Percentiles rank a stretch among this genome's conserved stretches.
These are phyloP conservation scores for Hirudinaria manillensis DNA, from an alignment of 2,888 invertebrate species.

Conservation along the genomic window DNA sequence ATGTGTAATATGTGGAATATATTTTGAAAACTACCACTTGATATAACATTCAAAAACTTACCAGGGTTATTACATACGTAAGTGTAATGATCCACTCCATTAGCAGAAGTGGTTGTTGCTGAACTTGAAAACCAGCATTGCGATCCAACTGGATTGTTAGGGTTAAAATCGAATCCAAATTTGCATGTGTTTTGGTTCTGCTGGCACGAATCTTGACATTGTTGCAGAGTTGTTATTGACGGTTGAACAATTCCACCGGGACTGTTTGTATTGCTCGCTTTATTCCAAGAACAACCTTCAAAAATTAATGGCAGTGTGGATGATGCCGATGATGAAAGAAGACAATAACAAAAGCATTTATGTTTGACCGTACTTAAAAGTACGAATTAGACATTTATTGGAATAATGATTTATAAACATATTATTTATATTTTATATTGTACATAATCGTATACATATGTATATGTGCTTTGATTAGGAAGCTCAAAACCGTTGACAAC, in stretches of 20 bases:
- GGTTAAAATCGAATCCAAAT: conserved; percentile 14
- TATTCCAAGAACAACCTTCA: neutral
- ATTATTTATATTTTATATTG: too few species aligned
- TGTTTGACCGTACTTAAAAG: too few species aligned
- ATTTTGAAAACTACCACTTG: too few species aligned
- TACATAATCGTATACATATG: too few species aligned
- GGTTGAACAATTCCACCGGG: conserved; percentile 6
- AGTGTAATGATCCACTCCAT: conserved; percentile 21
- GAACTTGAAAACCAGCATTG: conserved; percentile 15
- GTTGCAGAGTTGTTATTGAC: neutral
- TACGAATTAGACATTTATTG: too few species aligned
- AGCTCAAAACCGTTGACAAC: too few species aligned
- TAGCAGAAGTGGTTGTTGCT: neutral
- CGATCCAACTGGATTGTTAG: neutral
- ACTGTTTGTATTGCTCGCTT: conserved; percentile 17
- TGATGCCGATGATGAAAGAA: neutral
- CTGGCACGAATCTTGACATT: neutral
- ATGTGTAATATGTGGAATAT: too few species aligned
- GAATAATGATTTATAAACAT: too few species aligned
- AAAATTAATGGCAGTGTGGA: neutral
- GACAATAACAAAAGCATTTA: too few species aligned
- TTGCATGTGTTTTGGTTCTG: neutral
- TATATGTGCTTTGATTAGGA: too few species aligned
- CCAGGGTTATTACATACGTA: neutral
- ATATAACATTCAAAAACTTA: neutral